A percentile compares a stretch with the other conserved stretches of the same genome.
These are phyloP conservation scores for Aplysia californica DNA, from an alignment of 1,140 invertebrate species.

Conservation along the genomic window DNA sequence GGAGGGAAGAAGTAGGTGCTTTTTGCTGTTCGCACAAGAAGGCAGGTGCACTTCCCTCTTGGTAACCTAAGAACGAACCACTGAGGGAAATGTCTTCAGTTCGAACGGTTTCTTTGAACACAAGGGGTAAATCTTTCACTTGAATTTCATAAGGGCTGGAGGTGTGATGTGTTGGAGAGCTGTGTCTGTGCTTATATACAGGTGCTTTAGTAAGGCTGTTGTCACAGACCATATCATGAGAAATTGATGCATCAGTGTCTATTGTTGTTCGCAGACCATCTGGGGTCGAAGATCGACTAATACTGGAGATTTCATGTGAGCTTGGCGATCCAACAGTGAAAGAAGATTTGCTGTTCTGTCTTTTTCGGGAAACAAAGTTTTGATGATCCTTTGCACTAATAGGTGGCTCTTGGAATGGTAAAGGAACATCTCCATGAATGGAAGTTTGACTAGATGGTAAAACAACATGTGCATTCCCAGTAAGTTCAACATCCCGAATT, in stretches of 20 bases:
- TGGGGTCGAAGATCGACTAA: constrained; percentile 38
- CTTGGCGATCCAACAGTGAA: constrained; percentile 4
- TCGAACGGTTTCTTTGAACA: not conserved
- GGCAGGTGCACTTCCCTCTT: too few species aligned
- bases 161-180: constrained; percentile 9
- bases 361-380: not conserved
- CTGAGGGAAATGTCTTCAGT: not conserved
- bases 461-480: too few species aligned
- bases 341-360: not conserved
- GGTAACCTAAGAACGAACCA: constrained; percentile 13
- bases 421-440: not conserved
- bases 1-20: too few species aligned
- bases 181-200: not conserved
- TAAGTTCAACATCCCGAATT: too few species aligned
- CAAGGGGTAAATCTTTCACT: not conserved
- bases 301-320: constrained; percentile 40
- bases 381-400: not conserved
- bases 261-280: constrained; percentile 37
- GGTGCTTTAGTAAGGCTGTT: not conserved
- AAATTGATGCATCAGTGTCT: constrained; percentile 30
- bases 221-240: not conserved
- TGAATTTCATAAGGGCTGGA: constrained; percentile 12
- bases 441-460: not conserved
- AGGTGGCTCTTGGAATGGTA: not conserved
- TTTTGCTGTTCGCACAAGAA: too few species aligned